Evolutionary conservation across 2,888 invertebrate species (phyloP), one percentile per base, ranked within the genome.

Genomic region (Neoascia interrupta): DNA sequence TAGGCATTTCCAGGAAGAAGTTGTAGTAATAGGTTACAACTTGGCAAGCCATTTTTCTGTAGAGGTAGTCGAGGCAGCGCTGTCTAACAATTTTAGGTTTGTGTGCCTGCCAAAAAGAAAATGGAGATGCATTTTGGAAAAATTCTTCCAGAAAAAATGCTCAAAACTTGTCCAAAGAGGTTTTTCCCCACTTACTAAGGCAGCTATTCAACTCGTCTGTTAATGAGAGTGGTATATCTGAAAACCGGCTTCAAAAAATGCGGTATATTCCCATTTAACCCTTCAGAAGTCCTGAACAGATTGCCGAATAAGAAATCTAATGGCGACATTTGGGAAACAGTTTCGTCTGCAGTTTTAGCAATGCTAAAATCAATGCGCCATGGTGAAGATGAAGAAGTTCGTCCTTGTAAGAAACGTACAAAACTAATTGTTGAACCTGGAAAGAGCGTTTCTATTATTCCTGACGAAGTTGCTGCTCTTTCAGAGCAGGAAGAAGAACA

Each of bases 211-310:
- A n/a, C n/a, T n/a, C n/a, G n/a, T n/a, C n/a, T n/a, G n/a, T n/a
- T n/a, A n/a, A n/a, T n/a, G n/a, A n/a, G n/a, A n/a, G n/a, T n/a
- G n/a, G n/a, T n/a, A n/a, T n/a, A n/a, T n/a, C n/a, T n/a, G n/a
- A n/a, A n/a, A 4, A 4, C 18, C 19, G 19, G 19, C 8, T 41
- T 19, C 2, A 41, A 19, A 18, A 41, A 41, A 41, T 41, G n/a
- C 41, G 19, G 41, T 6, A 41, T 41, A 19, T 41, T 41, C 11
- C 41, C 41, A n/a, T 41, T 41, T 13, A 41, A 41, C 19, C 41
- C 41, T 2, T 41, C 19, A 19, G 19, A 41, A 41, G 1, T 41
- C 41, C 19, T 41, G 18, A 2, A 5, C 10, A 18, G 41, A n/a
- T 19, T 41, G 41, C 41, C 41, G 5, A n/a, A 8, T n/a, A 18